Percentiles rank a stretch among this genome's conserved stretches.
phyloP scores from a whole-genome alignment of 2,888 invertebrate species.

The Smittia aterrima region DNA sequence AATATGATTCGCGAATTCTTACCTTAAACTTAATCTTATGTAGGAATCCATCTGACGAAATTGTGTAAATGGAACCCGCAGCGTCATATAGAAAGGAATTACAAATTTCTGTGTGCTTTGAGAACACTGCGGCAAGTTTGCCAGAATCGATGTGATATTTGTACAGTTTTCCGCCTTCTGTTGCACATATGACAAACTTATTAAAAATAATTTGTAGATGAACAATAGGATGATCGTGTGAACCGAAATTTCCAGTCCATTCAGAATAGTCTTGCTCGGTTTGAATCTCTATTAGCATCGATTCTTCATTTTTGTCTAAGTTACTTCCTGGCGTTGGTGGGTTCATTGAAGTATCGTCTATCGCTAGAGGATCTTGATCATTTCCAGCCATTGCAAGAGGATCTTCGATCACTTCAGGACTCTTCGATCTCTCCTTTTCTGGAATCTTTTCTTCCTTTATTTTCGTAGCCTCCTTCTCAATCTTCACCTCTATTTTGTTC shows the following conservation, averaged over 20 bases:
- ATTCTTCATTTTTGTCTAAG: background rate
- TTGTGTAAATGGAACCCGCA: conserved; percentile 48
- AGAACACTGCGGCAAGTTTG: conserved; percentile 48
- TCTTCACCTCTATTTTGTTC: background rate
- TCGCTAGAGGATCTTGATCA: conserved; percentile 24
- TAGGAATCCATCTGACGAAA: conserved; percentile 51
- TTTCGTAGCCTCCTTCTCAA: background rate
- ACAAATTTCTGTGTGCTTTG: conserved; percentile 49
- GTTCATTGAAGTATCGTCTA: background rate
- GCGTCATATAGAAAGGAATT: conserved; percentile 44
- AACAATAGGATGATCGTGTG: conserved; percentile 32
- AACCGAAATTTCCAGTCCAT: conserved; percentile 25
- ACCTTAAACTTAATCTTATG: conserved; percentile 52
- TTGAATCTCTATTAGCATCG: background rate
- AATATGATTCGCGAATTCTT: conserved; percentile 32
- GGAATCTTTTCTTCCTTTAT: too few species aligned
- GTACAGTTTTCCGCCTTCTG: conserved; percentile 52
- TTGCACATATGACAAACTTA: conserved; percentile 44
- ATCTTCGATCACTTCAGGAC: background rate
- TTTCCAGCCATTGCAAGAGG: background rate
- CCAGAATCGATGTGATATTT: conserved; percentile 49
- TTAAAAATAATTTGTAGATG: conserved; percentile 13
- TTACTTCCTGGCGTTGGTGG: conserved; percentile 32
- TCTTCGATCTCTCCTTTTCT: background rate
- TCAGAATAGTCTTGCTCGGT: conserved; percentile 25